Percentiles rank a stretch among this genome's conserved stretches.
Conservation (phyloP, 1,140 invertebrate species). For the Aphelenchoides besseyi region DNA sequence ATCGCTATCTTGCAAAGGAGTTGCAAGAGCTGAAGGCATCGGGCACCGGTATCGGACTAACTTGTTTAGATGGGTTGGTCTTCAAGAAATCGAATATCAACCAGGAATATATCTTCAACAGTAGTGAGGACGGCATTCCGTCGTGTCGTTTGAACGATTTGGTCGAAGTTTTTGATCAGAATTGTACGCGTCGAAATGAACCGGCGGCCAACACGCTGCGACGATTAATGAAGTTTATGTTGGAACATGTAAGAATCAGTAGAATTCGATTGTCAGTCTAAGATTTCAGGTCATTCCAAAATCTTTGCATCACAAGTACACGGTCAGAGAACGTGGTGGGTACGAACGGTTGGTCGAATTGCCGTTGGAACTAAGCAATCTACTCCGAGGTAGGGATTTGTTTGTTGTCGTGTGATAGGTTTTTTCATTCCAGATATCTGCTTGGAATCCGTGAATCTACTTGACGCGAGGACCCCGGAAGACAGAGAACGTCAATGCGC, state of each 20-base stretch:
- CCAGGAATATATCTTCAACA: conserved; percentile 16
- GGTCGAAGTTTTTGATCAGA: conserved; percentile 28
- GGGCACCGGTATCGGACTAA: conserved; percentile 5
- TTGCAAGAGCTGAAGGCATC: conserved; percentile 20
- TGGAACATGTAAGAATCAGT: conserved; percentile 31
- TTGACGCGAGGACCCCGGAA: conserved; percentile 19
- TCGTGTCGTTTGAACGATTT: conserved; percentile 14
- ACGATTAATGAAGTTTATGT: conserved; percentile 32
- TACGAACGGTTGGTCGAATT: conserved; percentile 30
- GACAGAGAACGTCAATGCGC: conserved; percentile 24
- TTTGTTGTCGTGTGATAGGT: conserved; percentile 8
- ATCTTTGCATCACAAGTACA: conserved; percentile 29
- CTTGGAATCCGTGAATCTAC: conserved; percentile 30
- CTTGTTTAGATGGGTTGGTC: conserved; percentile 29
- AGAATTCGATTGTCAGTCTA: not conserved
- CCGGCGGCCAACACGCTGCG: conserved; percentile 31
- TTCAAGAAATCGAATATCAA: conserved; percentile 31
- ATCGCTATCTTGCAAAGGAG: conserved; percentile 27
- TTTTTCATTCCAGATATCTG: conserved; percentile 27
- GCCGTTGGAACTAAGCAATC: conserved; percentile 23
- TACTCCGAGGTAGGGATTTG: conserved; percentile 2
- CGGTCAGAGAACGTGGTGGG: conserved; percentile 26
- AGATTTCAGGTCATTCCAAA: conserved; percentile 35
- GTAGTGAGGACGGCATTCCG: conserved; percentile 26
- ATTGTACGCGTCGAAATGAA: conserved; percentile 29